Base-by-base conservation (phyloP, 2,113 vertebrate genomes). In the Pelobates fuscus region DNA sequence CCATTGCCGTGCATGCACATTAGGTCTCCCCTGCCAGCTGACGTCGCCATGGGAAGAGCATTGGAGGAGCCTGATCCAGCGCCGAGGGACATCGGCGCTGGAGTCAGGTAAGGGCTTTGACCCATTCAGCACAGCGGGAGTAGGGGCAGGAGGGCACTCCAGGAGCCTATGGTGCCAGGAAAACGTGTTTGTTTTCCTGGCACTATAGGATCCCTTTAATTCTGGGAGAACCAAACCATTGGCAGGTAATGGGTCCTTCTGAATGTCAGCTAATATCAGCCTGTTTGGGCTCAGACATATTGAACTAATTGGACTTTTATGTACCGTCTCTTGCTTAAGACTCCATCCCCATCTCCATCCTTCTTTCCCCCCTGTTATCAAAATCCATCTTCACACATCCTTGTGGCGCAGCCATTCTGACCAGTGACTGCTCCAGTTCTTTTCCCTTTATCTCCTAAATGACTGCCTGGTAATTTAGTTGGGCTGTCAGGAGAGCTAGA, bases 401-500 rank as follows among this genome's bases (percentile, higher is more conserved):
- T 61, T 71, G 37, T 71, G 41, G 24, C 23, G n/a, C 52, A 20
- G 52, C 32, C 57, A 25, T 62, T 29, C 58, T 71, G 69, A 62
- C 57, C 58, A 17, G 23, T 61, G 25, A 27, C 69, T 29, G 69
- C 30, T 20, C 70, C 58, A 15, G 37, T 61, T 24, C 44, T 25
- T 23, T 49, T 37, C 29, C 20, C 41, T 62, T 71, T 71, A 71
- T 71, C 59, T 71, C 43, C 70, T 71, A 30, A 71, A 71, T 30
- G 58, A 20, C 70, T 63, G 60, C 70, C 44, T 20, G 59, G 43
- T 52, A 71, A 71, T 71, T 71, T 71, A 25, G n/a, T 71, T 62
- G 27, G 59, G 26, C 70, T 71, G 70, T 52, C 70, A 71, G 26
- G 58, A 52, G 43, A 30, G 26, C 27, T n/a, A 32, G 21, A 49